These are phyloP conservation scores for Lamellibrachia columna DNA, from an alignment of 2,888 invertebrate genomes.

Conservation along the genomic window DNA sequence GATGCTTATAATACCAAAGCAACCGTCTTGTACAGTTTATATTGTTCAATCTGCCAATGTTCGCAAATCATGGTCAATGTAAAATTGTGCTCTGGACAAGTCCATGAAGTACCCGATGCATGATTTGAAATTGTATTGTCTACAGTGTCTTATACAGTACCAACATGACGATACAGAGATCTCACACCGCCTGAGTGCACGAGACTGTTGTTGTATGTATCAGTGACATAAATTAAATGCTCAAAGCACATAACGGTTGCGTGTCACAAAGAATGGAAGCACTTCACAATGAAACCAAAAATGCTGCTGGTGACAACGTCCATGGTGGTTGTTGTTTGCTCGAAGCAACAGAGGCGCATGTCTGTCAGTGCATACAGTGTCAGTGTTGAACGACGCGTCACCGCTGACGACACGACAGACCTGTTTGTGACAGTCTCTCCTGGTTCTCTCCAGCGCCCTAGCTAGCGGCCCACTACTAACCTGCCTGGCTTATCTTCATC, in stretches of 20 bases:
- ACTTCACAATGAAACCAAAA: conserved; percentile 3
- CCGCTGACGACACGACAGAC: background rate
- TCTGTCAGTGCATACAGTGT: background rate
- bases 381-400: background rate
- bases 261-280: conserved; percentile 3
- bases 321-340: background rate
- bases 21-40: background rate
- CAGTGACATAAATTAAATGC: background rate
- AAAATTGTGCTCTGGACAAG: conserved; percentile 8
- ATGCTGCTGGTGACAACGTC: background rate
- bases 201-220: background rate
- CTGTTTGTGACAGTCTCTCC: conserved; percentile 14
- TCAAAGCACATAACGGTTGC: conserved; percentile 5
- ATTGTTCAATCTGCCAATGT: background rate
- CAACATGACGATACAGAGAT: background rate
- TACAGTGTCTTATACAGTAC: background rate
- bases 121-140: background rate
- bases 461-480: conserved; percentile 66
- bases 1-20: conserved; percentile 9
- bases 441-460: background rate
- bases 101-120: background rate
- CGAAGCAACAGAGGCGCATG: background rate
- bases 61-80: background rate
- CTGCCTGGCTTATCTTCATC: conserved; percentile 94
- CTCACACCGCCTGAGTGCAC: background rate